A percentile compares a stretch with the other conserved stretches of the same genome.
phyloP scores from a whole-genome alignment of 2,113 vertebrate species.

The Oenanthe oenanthe region DNA sequence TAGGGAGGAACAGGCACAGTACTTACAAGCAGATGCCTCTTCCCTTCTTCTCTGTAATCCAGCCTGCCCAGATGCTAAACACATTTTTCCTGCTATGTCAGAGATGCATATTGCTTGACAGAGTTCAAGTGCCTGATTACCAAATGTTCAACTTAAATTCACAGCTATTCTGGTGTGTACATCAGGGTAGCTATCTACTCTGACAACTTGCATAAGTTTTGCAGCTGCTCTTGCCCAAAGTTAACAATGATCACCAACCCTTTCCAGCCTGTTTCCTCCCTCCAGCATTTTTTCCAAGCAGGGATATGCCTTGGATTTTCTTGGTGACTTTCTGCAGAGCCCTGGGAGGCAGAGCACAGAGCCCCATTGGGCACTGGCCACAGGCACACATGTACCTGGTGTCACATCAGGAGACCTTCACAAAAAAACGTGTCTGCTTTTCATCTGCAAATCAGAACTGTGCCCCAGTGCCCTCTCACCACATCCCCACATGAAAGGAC shows the following conservation, averaged over 20 bases:
- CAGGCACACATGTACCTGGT: fast-evolving
- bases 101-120: background rate
- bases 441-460: background rate
- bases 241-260: background rate
- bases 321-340: background rate
- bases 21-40: background rate
- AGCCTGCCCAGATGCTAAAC: background rate
- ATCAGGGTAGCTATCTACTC: background rate
- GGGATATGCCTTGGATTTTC: background rate
- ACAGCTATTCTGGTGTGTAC: background rate
- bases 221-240: background rate
- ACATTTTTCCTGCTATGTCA: background rate
- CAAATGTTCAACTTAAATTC: background rate
- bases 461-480: background rate
- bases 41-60: background rate
- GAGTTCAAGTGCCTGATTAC: background rate
- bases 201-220: background rate
- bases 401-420: background rate
- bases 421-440: background rate
- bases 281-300: background rate
- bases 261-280: background rate
- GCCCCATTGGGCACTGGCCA: fast-evolving
- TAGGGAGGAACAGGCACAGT: background rate
- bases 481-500: background rate
- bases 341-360: background rate